These are phyloP conservation scores for Lithosia quadra DNA, from an alignment of 2,888 invertebrate species.

Conservation along the genomic window DNA sequence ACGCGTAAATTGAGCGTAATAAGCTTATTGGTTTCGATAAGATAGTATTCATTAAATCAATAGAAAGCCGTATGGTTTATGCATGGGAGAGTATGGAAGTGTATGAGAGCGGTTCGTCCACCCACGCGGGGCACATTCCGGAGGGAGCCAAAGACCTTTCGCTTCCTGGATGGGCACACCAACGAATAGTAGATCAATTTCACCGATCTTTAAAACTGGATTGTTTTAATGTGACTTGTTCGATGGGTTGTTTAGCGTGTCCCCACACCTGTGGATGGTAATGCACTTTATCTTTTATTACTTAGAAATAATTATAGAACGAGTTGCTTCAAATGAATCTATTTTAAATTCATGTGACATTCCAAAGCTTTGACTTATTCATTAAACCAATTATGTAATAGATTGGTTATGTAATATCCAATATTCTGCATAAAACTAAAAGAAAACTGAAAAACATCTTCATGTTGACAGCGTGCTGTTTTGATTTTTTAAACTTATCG, in stretches of 20 bases:
- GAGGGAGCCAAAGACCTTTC: slow-evolving; percentile 84
- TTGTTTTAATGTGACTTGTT: slow-evolving; percentile 54
- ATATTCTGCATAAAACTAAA: too few species aligned
- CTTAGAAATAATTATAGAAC: slow-evolving; percentile 20
- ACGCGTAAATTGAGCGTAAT: slow-evolving; percentile 72
- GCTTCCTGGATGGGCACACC: slow-evolving; percentile 80
- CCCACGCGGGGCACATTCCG: slow-evolving; percentile 80
- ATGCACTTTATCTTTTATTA: slow-evolving; percentile 28
- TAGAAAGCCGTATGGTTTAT: slow-evolving; percentile 76
- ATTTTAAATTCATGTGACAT: not conserved
- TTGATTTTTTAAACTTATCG: too few species aligned
- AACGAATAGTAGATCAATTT: slow-evolving; percentile 65
- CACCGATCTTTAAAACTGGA: slow-evolving; percentile 56
- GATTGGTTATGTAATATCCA: too few species aligned
- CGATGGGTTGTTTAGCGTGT: slow-evolving; percentile 26
- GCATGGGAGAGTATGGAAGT: slow-evolving; percentile 69
- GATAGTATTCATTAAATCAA: slow-evolving; percentile 85
- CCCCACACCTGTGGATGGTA: slow-evolving; percentile 40
- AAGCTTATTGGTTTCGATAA: slow-evolving; percentile 81
- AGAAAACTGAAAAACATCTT: too few species aligned
- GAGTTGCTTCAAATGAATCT: not conserved
- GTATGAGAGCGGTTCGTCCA: slow-evolving; percentile 61
- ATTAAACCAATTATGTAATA: not conserved
- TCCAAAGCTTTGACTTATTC: not conserved
- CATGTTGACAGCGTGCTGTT: too few species aligned